A percentile compares a stretch with the other conserved stretches of the same genome.
Evolutionary conservation across 2,113 vertebrate genomes (phyloP).

Genomic region (Neogale vison): DNA sequence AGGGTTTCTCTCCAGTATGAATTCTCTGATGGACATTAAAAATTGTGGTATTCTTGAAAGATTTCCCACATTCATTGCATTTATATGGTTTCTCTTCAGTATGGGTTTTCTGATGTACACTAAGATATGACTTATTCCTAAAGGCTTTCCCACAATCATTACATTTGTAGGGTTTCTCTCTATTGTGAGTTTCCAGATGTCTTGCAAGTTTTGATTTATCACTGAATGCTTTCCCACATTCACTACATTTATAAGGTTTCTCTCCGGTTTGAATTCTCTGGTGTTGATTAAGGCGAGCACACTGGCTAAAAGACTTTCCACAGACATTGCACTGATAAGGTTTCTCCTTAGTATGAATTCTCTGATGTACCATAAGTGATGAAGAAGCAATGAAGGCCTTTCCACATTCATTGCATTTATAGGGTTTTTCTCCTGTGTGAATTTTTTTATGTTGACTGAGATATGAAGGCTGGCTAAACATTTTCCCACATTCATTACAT

Average conservation of each 20-base stretch:
- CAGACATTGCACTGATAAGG: conserved; percentile 75
- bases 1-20: no score
- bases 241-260: conserved; percentile 62
- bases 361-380: conserved; percentile 73
- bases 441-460: conserved; percentile 76
- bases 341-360: conserved; percentile 79
- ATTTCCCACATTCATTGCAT: conserved; percentile 73
- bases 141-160: conserved; percentile 86
- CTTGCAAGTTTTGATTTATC: conserved; percentile 85
- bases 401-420: conserved; percentile 68
- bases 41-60: conserved; percentile 71
- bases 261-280: not conserved
- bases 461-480: conserved; percentile 70
- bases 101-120: conserved; percentile 79
- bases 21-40: conserved; percentile 75
- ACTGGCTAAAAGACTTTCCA: conserved; percentile 72
- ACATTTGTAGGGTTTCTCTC: conserved; percentile 85
- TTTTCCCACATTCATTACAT: conserved; percentile 72
- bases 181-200: conserved; percentile 84
- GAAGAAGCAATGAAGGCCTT: conserved; percentile 72
- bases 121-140: conserved; percentile 84
- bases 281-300: conserved; percentile 72
- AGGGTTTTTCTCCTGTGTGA: conserved; percentile 74
- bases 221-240: conserved; percentile 73
- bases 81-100: conserved; percentile 72